These are phyloP conservation scores for Eilema griseolum DNA, from an alignment of 2,888 invertebrate genomes.

Conservation along the genomic window DNA sequence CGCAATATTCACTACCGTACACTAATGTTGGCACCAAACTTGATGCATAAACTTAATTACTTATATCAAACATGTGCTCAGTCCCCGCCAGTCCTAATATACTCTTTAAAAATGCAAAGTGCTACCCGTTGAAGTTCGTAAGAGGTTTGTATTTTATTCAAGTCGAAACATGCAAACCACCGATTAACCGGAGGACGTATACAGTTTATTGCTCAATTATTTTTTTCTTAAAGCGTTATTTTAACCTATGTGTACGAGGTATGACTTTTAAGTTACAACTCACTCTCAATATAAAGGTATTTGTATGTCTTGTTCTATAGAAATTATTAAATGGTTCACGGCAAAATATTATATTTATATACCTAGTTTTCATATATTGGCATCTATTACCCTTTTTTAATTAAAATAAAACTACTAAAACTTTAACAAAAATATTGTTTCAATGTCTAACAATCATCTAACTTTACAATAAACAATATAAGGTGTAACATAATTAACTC, in stretches of 20 bases:
- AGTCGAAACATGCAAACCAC: slow-evolving; percentile 70
- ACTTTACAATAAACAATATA: too few species aligned
- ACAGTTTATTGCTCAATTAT: slow-evolving; percentile 72
- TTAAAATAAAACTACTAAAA: too few species aligned
- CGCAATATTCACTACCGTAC: not conserved
- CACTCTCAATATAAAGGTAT: too few species aligned
- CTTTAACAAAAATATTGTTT: too few species aligned
- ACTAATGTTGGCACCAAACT: not conserved
- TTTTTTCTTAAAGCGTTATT: slow-evolving; percentile 54
- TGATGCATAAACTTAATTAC: not conserved
- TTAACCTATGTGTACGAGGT: slow-evolving; percentile 22
- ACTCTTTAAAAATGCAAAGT: slow-evolving; percentile 68
- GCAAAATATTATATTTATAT: too few species aligned
- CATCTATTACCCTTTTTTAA: too few species aligned
- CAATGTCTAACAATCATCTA: too few species aligned
- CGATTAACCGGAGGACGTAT: slow-evolving; percentile 72
- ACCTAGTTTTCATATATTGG: too few species aligned
- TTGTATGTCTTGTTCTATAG: too few species aligned
- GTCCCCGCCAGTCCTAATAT: slow-evolving; percentile 52
- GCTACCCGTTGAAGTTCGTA: slow-evolving; percentile 62
- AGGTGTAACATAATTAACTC: too few species aligned
- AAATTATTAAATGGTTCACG: too few species aligned
- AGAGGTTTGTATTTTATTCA: slow-evolving; percentile 68
- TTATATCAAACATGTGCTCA: slow-evolving; percentile 19
- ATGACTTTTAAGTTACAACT: not conserved